Percentiles rank a stretch among this genome's conserved stretches.
Conservation (phyloP, 2,113 vertebrate species). For the Macaca nemestrina region DNA sequence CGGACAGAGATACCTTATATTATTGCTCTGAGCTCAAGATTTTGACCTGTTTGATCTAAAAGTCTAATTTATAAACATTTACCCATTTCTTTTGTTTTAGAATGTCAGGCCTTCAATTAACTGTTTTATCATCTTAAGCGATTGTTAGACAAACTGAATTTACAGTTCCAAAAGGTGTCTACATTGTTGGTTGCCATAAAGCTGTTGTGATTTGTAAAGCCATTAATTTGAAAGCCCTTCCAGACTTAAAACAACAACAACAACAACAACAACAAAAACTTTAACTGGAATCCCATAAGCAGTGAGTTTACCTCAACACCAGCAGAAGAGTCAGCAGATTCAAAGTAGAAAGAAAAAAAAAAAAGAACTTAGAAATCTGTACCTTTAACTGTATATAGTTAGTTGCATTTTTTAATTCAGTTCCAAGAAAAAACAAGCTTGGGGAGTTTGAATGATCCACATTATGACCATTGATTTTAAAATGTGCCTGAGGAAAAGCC, state of each 20-base stretch:
- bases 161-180: background rate
- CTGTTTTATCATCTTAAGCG: background rate
- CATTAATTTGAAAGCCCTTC: background rate
- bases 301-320: background rate
- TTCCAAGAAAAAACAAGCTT: background rate
- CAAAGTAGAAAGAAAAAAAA: background rate
- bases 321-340: background rate
- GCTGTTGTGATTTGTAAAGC: background rate
- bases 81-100: background rate
- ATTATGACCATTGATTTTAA: background rate
- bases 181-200: background rate
- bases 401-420: background rate
- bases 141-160: background rate
- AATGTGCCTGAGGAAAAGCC: background rate
- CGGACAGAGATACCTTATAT: background rate
- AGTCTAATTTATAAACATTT: background rate
- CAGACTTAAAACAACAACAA: background rate
- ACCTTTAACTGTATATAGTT: background rate
- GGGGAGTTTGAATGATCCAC: background rate
- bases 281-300: background rate
- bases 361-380: background rate
- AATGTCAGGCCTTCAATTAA: background rate
- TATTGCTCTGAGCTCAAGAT: background rate
- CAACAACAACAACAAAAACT: no score
- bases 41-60: background rate